phyloP scores from a whole-genome alignment of 2,888 invertebrate species.

The Drosophila trichaetosa region DNA sequence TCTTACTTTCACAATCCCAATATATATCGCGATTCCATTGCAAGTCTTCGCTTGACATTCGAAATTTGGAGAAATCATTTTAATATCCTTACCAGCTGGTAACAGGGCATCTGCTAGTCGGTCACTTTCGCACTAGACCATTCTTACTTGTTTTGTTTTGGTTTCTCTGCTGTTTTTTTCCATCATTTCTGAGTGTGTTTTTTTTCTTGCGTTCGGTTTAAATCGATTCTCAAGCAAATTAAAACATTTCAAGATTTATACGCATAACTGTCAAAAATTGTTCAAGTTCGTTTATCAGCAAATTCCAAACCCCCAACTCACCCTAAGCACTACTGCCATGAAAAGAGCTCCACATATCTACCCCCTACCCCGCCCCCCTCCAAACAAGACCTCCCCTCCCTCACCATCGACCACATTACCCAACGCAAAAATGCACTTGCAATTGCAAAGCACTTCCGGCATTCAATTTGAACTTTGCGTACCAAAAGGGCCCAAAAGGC shows the following conservation, averaged over 20 bases:
- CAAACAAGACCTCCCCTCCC: background rate
- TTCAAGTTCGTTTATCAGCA: constrained; percentile 75
- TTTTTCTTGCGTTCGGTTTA: constrained; percentile 56
- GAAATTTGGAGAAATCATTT: background rate
- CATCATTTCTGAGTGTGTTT: constrained; percentile 5
- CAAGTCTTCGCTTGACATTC: background rate
- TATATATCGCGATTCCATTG: background rate
- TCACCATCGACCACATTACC: too few relatives aligned
- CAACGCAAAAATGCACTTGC: constrained; percentile 44
- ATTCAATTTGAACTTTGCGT: constrained; percentile 62
- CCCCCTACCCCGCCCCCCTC: background rate
- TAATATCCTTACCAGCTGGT: background rate
- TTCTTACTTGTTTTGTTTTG: constrained; percentile 23
- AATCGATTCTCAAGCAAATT: constrained; percentile 84
- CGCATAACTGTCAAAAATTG: constrained; percentile 82
- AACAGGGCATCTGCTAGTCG: background rate
- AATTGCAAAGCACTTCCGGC: constrained; percentile 72
- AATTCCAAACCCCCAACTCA: background rate
- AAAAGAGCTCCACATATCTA: background rate
- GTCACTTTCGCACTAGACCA: background rate
- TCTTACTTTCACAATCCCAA: background rate
- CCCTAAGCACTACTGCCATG: background rate
- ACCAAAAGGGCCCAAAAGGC: constrained; percentile 53
- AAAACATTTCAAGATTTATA: constrained; percentile 84
- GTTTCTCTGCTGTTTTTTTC: constrained; percentile 17